Evolutionary conservation across 2,888 invertebrate species (phyloP).

Genomic region (Eupithecia abbreviata): DNA sequence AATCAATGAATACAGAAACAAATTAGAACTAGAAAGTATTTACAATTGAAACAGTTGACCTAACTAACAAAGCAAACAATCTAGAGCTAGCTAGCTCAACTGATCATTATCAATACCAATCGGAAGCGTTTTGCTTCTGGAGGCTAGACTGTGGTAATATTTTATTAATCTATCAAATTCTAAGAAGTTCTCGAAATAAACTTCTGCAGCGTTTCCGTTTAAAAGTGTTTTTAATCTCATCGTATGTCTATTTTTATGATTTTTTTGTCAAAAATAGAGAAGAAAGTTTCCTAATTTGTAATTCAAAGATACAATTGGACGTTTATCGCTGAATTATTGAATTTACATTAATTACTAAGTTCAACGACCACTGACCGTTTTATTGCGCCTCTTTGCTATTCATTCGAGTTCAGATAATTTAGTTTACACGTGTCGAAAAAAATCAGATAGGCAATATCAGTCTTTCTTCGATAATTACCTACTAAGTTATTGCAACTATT

Average conservation of each 20-base stretch:
- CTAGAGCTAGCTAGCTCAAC: not conserved
- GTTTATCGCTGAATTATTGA: slow-evolving; percentile 54
- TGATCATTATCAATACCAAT: not conserved
- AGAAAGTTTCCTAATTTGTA: slow-evolving; percentile 55
- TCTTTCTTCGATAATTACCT: not conserved
- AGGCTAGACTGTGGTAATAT: not conserved
- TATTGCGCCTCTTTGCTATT: slow-evolving; percentile 30
- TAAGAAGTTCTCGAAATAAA: not conserved
- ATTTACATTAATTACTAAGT: slow-evolving; percentile 67
- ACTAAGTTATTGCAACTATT: not conserved
- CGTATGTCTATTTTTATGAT: not conserved
- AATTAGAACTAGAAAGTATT: too few species aligned
- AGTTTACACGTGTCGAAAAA: slow-evolving; percentile 37
- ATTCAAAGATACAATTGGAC: slow-evolving; percentile 51
- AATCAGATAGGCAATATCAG: slow-evolving; percentile 5
- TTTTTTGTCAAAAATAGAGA: slow-evolving; percentile 13
- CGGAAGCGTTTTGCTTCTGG: not conserved
- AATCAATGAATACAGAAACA: too few species aligned
- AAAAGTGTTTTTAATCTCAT: not conserved
- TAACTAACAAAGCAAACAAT: too few species aligned
- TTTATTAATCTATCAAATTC: not conserved
- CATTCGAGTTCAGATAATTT: slow-evolving; percentile 26
- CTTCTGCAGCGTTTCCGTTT: not conserved
- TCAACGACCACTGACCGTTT: slow-evolving; percentile 61
- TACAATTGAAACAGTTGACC: not conserved